Base-by-base conservation (phyloP, 2,888 invertebrate species). In the Drosophila prolongata region DNA sequence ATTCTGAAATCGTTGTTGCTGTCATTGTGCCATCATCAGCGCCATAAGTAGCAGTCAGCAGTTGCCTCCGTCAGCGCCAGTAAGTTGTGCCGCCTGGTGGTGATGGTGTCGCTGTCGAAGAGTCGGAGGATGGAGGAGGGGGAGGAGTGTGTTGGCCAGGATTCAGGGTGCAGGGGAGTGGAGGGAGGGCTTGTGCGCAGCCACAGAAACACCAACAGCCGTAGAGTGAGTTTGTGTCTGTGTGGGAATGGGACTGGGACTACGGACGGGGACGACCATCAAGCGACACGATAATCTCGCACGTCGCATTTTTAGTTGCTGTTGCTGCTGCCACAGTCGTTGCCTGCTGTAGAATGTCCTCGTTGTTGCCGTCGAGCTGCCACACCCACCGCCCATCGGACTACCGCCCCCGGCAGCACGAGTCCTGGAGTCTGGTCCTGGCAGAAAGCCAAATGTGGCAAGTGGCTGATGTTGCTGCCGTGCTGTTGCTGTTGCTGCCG, bases 281-380 rank as follows among this genome's bases (percentile, higher is more conserved):
- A 86, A 87, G 86, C 89, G 87, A 79, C 89, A 87, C 86, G 89
- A 89, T 89, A 89, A 89, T 89, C 89, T 89, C 79, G 88, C 87
- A 89, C 89, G 89, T 89, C 82, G 89, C 88, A 88, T 87, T 86
- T 88, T 84, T 89, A 87, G 87, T 79, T 82, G 87, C 80, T 76
- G 69, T 77, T 80, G 80, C 87, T 75, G 75, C 65, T 77, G 76
- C 77, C 71, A 49, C 67, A 62, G 56, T 44, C 42, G 56, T 46
- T 56, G 35, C 35, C 24, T 44, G 55, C 35, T 56, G 55, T 34
- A 10, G 14, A 47, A 47, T 30, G 34, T 34, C 34, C 47, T 47
- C 34, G 47, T 49, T 11, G 35, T 46, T 56, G 72, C 68, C 67
- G 54, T 46, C 60, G 50, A 53, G 69, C 46, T 68, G 59, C 69